Base-by-base conservation (phyloP, 2,888 invertebrate species). In the Fragum fragum region DNA sequence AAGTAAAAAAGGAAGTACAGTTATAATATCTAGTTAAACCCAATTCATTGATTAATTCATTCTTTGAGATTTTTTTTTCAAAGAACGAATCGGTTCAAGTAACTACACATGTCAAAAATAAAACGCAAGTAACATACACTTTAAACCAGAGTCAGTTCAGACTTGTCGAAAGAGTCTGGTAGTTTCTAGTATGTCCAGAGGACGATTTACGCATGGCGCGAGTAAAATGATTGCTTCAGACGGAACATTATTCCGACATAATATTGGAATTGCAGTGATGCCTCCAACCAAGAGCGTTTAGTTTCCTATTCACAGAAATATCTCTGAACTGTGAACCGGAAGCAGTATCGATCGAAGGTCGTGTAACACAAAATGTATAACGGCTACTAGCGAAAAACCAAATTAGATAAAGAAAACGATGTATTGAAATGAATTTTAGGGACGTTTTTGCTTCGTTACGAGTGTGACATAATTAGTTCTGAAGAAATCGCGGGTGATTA, bases 341-440 rank as follows among this genome's bases (percentile, higher is more conserved):
- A 81, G 74, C 61, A 11, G 42, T 81, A 81, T 81, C 69, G 81
- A 81, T 81, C 57, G 29, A 47, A 47, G 36, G 29, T 32, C 71
- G 53, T 70, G 57, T 71, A 71, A 71, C 71, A 71, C 71, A 57
- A 53, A 52, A 57, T 71, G 36, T 32, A 55, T 36, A 23, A 47
- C 47, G 47, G 47, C 47, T 47, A 47, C 18, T 47, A n/a, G 47
- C 5, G 47, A 47, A 47, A 36, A 57, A 57, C 57, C 47, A 14
- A 47, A 47, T 47, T 47, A 47, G 47, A 47, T 47, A 47, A 47
- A 47, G 47, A 47, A 47, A 47, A 47, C 47, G 47, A 47, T 47
- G 47, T 47, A 47, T 47, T 47, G 47, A 47, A 47, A 47, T 47
- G 47, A 47, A 47, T 47, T 47, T 47, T 9, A 47, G 47, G 47